These are phyloP conservation scores for Glyptemys insculpta DNA, from an alignment of 2,797 vertebrate genomes.

Conservation along the genomic window DNA sequence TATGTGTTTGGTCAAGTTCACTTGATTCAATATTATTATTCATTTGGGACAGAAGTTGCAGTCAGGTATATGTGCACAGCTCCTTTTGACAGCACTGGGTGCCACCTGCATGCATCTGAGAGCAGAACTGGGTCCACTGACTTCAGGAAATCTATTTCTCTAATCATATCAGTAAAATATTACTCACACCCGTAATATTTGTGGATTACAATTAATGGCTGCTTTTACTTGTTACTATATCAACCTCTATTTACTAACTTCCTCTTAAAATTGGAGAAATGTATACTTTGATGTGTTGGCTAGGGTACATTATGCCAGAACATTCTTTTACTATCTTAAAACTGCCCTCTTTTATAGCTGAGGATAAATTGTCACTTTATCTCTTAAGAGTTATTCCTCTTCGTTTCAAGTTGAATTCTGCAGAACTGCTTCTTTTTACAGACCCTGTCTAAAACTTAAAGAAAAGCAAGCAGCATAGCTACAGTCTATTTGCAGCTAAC, in stretches of 20 bases:
- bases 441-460: conserved; percentile 71
- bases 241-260: not conserved
- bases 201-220: conserved; percentile 47
- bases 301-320: conserved; percentile 41
- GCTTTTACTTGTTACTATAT: conserved; percentile 41
- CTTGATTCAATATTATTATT: fast-evolving
- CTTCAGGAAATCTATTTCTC: conserved; percentile 26
- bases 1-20: not conserved
- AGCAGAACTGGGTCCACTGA: not conserved
- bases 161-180: not conserved
- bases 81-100: not conserved
- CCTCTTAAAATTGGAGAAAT: not conserved
- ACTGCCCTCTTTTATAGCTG: conserved; percentile 55
- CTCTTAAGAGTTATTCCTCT: conserved; percentile 49
- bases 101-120: not conserved
- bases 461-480: conserved; percentile 45
- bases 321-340: conserved; percentile 22
- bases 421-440: conserved; percentile 63
- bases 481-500: conserved; percentile 54
- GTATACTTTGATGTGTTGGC: not conserved
- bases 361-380: conserved; percentile 64
- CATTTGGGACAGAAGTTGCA: fast-evolving
- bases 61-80: not conserved
- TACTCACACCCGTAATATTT: conserved; percentile 51
- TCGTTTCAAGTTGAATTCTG: conserved; percentile 54